Conservation (phyloP, 2,888 invertebrate genomes). For the Ennomos fuscantarius region DNA sequence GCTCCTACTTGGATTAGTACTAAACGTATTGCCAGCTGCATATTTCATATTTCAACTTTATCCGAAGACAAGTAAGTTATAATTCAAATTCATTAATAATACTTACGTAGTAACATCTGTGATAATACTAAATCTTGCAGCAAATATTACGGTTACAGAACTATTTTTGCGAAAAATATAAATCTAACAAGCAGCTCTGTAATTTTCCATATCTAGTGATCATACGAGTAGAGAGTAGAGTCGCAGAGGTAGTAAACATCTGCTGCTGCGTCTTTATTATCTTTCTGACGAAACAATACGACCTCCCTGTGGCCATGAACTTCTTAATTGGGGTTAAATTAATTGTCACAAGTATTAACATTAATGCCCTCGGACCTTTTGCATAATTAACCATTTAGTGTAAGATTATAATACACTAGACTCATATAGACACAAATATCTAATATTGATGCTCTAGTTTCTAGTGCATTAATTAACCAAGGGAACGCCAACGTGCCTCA, state of each 20-base stretch:
- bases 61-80: constrained; percentile 48
- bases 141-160: constrained; percentile 7
- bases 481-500: no score
- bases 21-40: constrained; percentile 42
- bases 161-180: not conserved
- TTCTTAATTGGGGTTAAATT: constrained; percentile 77
- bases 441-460: no score
- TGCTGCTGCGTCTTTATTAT: constrained; percentile 11
- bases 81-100: constrained; percentile 31
- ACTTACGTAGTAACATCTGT: no score
- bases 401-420: no score
- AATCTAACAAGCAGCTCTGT: constrained; percentile 1
- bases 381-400: constrained; percentile 47
- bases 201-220: constrained; percentile 5
- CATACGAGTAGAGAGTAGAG: constrained; percentile 5
- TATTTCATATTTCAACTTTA: constrained; percentile 48
- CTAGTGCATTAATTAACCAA: no score
- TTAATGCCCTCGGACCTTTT: constrained; percentile 48
- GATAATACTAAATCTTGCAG: constrained; percentile 12
- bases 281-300: constrained; percentile 23
- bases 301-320: constrained; percentile 38
- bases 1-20: no score
- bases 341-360: constrained; percentile 71
- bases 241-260: constrained; percentile 16
- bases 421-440: no score